Evolutionary conservation across 2,113 vertebrate genomes (phyloP).

Genomic region (Brachionichthys hirsutus): DNA sequence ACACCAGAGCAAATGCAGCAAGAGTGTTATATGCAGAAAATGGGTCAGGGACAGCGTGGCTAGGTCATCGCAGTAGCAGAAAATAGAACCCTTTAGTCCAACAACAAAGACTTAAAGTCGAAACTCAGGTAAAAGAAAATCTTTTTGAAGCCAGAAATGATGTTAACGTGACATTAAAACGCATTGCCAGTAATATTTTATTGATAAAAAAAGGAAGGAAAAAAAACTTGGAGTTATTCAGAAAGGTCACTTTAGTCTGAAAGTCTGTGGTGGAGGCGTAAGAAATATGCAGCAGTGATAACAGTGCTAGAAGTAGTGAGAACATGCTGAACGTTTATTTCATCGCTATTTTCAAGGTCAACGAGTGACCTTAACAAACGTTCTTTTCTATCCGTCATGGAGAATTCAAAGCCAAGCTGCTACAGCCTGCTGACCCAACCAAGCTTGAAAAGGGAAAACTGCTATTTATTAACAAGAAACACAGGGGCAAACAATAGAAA

Average conservation of each 20-base stretch:
- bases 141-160: not conserved
- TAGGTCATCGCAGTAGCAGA: not conserved
- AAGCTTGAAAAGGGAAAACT: too few species aligned
- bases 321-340: not conserved
- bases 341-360: not conserved
- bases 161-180: not conserved
- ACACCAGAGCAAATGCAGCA: conserved; percentile 26
- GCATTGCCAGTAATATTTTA: too few species aligned
- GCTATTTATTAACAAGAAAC: too few species aligned
- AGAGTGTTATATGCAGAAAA: conserved; percentile 14
- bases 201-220: not conserved
- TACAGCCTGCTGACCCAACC: too few species aligned
- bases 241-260: not conserved
- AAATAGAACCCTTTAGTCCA: not conserved
- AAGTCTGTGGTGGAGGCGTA: too few species aligned
- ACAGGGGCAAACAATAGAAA: too few species aligned
- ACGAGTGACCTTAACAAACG: not conserved
- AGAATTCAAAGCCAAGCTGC: too few species aligned
- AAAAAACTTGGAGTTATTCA: not conserved
- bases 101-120: not conserved
- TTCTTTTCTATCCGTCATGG: not conserved
- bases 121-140: not conserved
- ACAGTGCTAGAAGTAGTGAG: too few species aligned
- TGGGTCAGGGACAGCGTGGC: conserved; percentile 21
- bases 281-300: too few species aligned